Evolutionary conservation across 1,140 invertebrate species (phyloP).

Genomic region (Diabrotica virgifera): DNA sequence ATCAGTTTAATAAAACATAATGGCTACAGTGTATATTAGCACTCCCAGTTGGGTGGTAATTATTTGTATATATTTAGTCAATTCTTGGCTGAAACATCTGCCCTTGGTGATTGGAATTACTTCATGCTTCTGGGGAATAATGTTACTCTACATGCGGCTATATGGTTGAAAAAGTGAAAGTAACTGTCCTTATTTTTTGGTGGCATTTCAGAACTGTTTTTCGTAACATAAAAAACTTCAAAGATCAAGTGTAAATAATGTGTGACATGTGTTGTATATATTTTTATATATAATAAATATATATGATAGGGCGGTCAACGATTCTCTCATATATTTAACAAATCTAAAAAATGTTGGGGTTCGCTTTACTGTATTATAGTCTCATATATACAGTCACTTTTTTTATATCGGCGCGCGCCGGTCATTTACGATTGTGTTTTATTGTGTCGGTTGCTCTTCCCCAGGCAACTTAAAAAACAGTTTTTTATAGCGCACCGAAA

Average conservation of each 20-base stretch:
- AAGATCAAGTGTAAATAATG: constrained; percentile 24
- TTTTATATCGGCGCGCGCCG: too few species aligned
- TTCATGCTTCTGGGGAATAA: constrained; percentile 69
- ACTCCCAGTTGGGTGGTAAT: constrained; percentile 47
- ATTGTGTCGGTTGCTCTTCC: too few species aligned
- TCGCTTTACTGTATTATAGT: too few species aligned
- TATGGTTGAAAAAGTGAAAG: constrained; percentile 40
- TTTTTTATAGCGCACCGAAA: too few species aligned
- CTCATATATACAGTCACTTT: too few species aligned
- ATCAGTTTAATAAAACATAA: not conserved
- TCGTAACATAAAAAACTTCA: not conserved
- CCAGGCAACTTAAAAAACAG: too few species aligned
- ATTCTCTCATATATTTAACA: not conserved
- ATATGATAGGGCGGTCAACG: not conserved
- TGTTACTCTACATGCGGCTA: constrained; percentile 54
- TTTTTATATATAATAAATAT: constrained; percentile 17
- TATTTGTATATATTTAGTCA: constrained; percentile 44
- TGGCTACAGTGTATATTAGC: constrained; percentile 44
- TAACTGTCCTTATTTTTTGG: not conserved
- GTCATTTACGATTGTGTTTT: too few species aligned
- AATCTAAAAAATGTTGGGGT: constrained; percentile 16
- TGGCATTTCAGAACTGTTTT: constrained; percentile 3
- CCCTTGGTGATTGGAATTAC: constrained; percentile 66
- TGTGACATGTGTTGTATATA: constrained; percentile 25
- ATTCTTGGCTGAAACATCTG: constrained; percentile 53